Conservation (phyloP, 2,888 invertebrate genomes). For the Drosophila parthenogenetica region DNA sequence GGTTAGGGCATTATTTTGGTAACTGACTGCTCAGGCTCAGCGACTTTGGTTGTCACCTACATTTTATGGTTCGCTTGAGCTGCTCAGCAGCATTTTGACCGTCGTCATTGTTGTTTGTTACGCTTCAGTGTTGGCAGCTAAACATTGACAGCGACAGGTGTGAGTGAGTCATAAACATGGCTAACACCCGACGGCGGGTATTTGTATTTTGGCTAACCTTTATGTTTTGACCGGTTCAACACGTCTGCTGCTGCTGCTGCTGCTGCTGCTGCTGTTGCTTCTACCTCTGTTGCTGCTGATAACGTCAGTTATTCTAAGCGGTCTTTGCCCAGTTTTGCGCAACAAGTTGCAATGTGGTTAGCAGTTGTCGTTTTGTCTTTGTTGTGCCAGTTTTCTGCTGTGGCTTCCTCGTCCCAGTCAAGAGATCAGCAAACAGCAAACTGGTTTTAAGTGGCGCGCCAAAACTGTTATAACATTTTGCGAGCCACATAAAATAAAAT, state of each 20-base stretch:
- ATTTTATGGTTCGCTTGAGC: slow-evolving; percentile 63
- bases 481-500: slow-evolving; percentile 34
- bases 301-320: slow-evolving; percentile 62
- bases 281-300: slow-evolving; percentile 36
- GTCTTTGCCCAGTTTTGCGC: slow-evolving; percentile 50
- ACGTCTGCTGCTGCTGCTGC: slow-evolving; percentile 47
- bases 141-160: slow-evolving; percentile 23
- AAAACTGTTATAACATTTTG: slow-evolving; percentile 57
- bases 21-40: slow-evolving; percentile 9
- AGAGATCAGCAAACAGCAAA: slow-evolving; percentile 55
- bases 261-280: slow-evolving; percentile 5
- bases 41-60: slow-evolving; percentile 52
- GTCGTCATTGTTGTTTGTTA: slow-evolving; percentile 59
- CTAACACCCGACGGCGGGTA: slow-evolving; percentile 55
- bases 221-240: slow-evolving; percentile 68
- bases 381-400: slow-evolving; percentile 49
- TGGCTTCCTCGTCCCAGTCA: slow-evolving; percentile 65
- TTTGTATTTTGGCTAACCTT: slow-evolving; percentile 62
- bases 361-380: slow-evolving; percentile 50
- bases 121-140: slow-evolving; percentile 52
- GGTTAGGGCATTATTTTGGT: slow-evolving; percentile 31
- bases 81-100: slow-evolving; percentile 55
- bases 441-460: slow-evolving; percentile 67
- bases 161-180: slow-evolving; percentile 71
- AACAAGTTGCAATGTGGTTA: slow-evolving; percentile 64